Base-by-base conservation (phyloP, 2,888 invertebrate genomes). In the Drosophila maculinotata region DNA sequence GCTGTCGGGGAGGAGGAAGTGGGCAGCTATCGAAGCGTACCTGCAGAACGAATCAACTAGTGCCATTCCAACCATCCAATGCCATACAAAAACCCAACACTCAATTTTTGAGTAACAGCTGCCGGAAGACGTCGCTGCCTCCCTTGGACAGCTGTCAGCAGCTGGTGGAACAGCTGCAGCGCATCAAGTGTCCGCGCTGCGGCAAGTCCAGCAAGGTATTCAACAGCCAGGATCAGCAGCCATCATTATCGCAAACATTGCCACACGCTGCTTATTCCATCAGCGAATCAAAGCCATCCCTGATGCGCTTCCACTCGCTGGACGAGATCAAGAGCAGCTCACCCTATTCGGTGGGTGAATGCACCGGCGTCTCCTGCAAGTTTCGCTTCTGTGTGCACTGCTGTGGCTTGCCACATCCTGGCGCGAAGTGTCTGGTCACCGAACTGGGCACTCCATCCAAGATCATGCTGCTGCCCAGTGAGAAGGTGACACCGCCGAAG, bases 391-490 rank as follows among this genome's bases (percentile, higher is more conserved):
- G 90, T 44, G 38, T 80, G 1, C 76, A 86, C 17, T 90, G 90
- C 57, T 71, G 69, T n/a, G 79, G 79, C 30, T 74, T 76, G 10
- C 83, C 88, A 44, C 90, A 90, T 83, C 90, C 87, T 0, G 90
- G 87, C 15, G 54, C 63, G 28, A 81, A 71, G 12, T 90, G 89
- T 39, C 75, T 72, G 20, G 63, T 89, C 51, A 83, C 81, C 5
- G 81, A 84, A 8, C 71, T 89, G 28, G 80, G 83, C 31, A 90
- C 90, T 9, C 90, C 90, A 4, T 88, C 90, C 0, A 90, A 90
- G 44, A 57, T 88, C 0, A 62, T 88, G 59, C 49, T 77, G 59
- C 49, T 77, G 67, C 74, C 84, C 41, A 49, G 33, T 0, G 76
- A 64, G 20, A 72, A 38, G 35, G 53, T 73, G 8, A 88, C 89